phyloP scores from a whole-genome alignment of 1,140 invertebrate species.

The Nylanderia fulva region DNA sequence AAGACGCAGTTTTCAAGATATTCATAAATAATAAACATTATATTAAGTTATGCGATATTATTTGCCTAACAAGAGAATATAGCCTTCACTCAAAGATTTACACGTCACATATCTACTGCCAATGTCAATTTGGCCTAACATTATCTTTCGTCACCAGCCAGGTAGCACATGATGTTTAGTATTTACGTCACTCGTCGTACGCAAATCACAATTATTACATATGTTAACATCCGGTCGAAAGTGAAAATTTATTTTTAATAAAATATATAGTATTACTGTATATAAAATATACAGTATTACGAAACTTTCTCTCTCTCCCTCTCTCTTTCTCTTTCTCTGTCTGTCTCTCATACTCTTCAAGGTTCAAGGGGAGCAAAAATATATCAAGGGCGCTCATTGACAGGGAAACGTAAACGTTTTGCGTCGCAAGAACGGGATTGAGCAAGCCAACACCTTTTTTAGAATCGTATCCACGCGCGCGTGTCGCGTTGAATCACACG shows the following conservation, averaged over 20 bases:
- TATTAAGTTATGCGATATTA: slow-evolving; percentile 29
- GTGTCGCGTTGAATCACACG: slow-evolving; percentile 31
- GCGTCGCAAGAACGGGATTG: slow-evolving; percentile 5
- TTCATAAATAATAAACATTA: not conserved
- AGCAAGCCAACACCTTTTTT: slow-evolving; percentile 35
- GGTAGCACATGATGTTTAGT: not conserved
- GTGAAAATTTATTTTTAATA: not conserved
- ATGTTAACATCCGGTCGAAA: not conserved
- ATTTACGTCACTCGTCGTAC: not conserved
- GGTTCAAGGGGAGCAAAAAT: slow-evolving; percentile 48
- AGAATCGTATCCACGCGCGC: slow-evolving; percentile 41
- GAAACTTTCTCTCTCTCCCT: not conserved
- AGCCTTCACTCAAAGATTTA: slow-evolving; percentile 52
- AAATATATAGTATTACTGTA: not conserved
- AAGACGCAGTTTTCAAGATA: not conserved
- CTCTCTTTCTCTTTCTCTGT: too few relatives aligned
- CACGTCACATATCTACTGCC: slow-evolving; percentile 55
- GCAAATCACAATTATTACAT: not conserved
- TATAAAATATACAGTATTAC: not conserved
- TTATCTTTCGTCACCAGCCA: slow-evolving; percentile 17
- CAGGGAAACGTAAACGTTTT: slow-evolving; percentile 26
- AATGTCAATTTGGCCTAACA: slow-evolving; percentile 63
- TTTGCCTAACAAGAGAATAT: slow-evolving; percentile 8
- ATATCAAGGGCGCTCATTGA: slow-evolving; percentile 45
- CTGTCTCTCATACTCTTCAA: not conserved